A percentile compares a stretch with the other conserved stretches of the same genome.
phyloP scores from a whole-genome alignment of 2,113 vertebrate species.

The Monopterus albus region DNA sequence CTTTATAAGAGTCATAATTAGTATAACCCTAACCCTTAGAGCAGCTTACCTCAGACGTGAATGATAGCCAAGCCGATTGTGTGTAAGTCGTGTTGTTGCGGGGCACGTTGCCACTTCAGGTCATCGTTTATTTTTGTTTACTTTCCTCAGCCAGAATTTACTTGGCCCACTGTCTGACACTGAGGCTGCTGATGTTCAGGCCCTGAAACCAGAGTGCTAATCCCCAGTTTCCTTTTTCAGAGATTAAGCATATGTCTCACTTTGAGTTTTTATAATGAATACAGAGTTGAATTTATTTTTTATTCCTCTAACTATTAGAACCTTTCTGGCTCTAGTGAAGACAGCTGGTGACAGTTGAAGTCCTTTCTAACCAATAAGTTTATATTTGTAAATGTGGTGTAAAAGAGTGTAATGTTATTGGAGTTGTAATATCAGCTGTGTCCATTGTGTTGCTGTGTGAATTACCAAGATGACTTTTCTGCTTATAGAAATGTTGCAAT shows the following conservation, averaged over 20 bases:
- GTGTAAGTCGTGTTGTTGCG: conserved; percentile 15
- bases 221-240: no score
- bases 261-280: no score
- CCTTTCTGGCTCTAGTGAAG: conserved; percentile 55
- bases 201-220: conserved; percentile 10
- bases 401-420: conserved; percentile 21
- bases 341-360: conserved; percentile 48
- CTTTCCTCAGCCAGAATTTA: neutral
- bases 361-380: conserved; percentile 41
- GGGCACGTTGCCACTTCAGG: conserved; percentile 4
- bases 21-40: neutral
- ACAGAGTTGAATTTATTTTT: no score
- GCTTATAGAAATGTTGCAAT: neutral
- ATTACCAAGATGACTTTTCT: no score
- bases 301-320: conserved; percentile 25
- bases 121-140: neutral
- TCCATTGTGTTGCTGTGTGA: conserved; percentile 19
- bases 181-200: conserved; percentile 2
- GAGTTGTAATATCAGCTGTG: neutral
- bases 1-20: no score
- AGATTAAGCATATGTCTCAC: no score
- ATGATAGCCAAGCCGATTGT: conserved; percentile 17
- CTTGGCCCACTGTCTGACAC: neutral
- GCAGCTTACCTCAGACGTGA: conserved; percentile 26
- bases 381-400: conserved; percentile 38